Evolutionary conservation across 2,113 vertebrate genomes (phyloP), one percentile per base, ranked within the genome.

Genomic region (Cichladusa arquata): DNA sequence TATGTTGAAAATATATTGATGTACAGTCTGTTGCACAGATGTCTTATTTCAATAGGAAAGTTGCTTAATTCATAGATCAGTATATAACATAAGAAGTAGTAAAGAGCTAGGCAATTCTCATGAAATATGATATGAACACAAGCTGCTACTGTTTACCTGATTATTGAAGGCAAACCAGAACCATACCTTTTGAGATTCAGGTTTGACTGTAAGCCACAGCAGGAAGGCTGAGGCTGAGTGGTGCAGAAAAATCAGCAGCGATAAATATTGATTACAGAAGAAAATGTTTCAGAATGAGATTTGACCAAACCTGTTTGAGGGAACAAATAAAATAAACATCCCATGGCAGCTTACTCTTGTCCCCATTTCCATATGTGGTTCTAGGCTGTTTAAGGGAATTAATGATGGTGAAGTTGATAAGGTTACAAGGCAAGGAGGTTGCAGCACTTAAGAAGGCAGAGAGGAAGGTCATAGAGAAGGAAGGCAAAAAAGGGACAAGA

Each of bases 351-450:
- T 93, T 73, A 42, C 23, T 56, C 23, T 50, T 56, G 47, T 42
- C 16, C 14, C 20, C 0, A 0, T 67, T 67, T 86, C 70, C 8
- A 2, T 25, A 6, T 29, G 23, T 44, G 5, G 6, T 33, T 89
- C 8, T 36, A 36, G 36, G 36, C 36, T 36, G 9, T 34, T 54
- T 50, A 70, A 62, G 74, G 47, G 50, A 71, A 73, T 56, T 72
- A 56, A 56, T 64, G 38, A 45, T 71, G 31, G 28, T 40, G 48
- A 67, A 84, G 31, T 19, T 40, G 13, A 7, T 74, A 48, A 71
- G 69, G 25, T 71, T 73, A n/a, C 19, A 47, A 47, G 33, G 13
- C 28, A 73, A 40, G 36, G 77, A 67, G 13, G 9, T 22, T 88
- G 26, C 24, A 12, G 22, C 15, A 1, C 70, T 84, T 83, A 78